These are phyloP conservation scores for Muscicapa comitata DNA, from an alignment of 2,797 vertebrate genomes.

Conservation along the genomic window DNA sequence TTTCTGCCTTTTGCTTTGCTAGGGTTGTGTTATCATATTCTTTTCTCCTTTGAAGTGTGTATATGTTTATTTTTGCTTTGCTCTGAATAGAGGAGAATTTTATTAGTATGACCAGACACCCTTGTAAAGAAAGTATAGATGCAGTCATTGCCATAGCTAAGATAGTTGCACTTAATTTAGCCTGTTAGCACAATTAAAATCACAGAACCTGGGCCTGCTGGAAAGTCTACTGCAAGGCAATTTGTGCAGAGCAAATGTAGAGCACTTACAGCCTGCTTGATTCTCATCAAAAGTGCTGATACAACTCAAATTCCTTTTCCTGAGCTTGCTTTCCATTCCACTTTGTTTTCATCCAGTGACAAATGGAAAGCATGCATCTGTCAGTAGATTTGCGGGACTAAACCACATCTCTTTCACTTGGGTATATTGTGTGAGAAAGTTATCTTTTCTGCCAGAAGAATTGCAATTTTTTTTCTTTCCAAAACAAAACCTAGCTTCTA, in stretches of 20 bases:
- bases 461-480: neutral
- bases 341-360: neutral
- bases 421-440: neutral
- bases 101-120: neutral
- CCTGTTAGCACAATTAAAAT: neutral
- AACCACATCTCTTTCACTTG: neutral
- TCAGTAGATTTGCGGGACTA: neutral
- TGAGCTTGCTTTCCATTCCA: neutral
- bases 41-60: neutral
- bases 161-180: neutral
- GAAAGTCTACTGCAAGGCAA: neutral
- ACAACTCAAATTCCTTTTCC: neutral
- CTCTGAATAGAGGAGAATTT: neutral
- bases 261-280: neutral
- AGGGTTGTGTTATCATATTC: neutral
- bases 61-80: neutral
- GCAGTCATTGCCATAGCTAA: neutral
- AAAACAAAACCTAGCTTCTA: neutral
- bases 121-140: neutral
- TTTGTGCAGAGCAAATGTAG: neutral
- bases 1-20: neutral
- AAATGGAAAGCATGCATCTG: neutral
- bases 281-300: neutral
- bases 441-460: neutral
- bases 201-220: neutral